Percentiles rank a stretch among this genome's conserved stretches.
Evolutionary conservation across 2,888 invertebrate genomes (phyloP).

Genomic region (Eilema caniola): DNA sequence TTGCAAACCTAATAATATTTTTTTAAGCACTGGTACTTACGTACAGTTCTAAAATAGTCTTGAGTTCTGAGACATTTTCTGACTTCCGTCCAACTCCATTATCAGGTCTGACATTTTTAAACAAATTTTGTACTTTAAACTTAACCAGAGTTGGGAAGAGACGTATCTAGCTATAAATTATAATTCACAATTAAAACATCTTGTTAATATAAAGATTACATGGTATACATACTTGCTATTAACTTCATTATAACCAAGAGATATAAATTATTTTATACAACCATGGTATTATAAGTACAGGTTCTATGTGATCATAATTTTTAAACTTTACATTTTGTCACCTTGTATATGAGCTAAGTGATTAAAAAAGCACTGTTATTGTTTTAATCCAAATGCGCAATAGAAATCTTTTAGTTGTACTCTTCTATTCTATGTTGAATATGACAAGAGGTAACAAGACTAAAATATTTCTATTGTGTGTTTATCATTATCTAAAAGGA

Average conservation of each 20-base stretch:
- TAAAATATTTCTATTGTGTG: constrained; percentile 1
- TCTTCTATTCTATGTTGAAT: background rate
- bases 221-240: background rate
- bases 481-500: constrained; percentile 3
- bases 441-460: background rate
- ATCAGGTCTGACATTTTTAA: background rate
- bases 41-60: background rate
- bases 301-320: background rate
- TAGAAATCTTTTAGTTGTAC: background rate
- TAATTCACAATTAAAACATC: too few species aligned
- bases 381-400: background rate
- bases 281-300: background rate
- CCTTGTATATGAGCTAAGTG: constrained; percentile 37
- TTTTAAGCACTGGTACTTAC: background rate
- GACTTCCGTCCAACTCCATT: background rate
- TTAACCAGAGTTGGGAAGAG: background rate
- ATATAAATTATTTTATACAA: constrained; percentile 1
- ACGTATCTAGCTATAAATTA: background rate
- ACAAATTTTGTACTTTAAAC: background rate
- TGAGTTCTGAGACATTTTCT: background rate
- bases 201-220: background rate
- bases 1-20: background rate
- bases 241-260: background rate
- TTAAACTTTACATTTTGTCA: background rate
- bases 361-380: constrained; percentile 17